Conservation (phyloP, 2,888 invertebrate genomes). For the Conus canariensis region DNA sequence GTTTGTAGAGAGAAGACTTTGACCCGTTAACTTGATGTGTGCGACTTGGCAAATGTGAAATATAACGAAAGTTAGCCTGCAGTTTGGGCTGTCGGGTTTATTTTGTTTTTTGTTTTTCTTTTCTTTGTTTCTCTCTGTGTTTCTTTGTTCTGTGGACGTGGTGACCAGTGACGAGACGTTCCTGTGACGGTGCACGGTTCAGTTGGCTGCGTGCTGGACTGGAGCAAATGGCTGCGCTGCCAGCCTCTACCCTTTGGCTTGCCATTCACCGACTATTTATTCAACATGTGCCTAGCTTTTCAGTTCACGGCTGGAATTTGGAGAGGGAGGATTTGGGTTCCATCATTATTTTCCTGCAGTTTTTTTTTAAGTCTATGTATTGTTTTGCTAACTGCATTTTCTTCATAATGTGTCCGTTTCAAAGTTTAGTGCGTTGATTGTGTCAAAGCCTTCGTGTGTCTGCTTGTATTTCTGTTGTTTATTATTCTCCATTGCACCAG, state of each 20-base stretch:
- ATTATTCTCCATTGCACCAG: neutral
- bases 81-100: neutral
- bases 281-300: conserved; percentile 42
- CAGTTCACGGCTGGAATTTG: neutral
- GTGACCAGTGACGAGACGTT: neutral
- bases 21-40: neutral
- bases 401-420: conserved; percentile 9
- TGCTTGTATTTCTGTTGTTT: neutral
- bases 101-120: neutral
- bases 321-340: neutral
- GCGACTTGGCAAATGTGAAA: neutral
- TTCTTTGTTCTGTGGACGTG: too few relatives aligned
- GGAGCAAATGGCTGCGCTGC: neutral
- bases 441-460: conserved; percentile 15
- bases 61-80: neutral
- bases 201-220: neutral
- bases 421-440: conserved; percentile 16
- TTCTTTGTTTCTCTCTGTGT: neutral
- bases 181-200: neutral
- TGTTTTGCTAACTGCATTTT: neutral
- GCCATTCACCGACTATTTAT: conserved; percentile 40
- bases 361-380: neutral
- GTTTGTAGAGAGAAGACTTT: neutral
- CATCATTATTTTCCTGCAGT: conserved; percentile 4
- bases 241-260: conserved; percentile 18